These are phyloP conservation scores for Salvelinus namaycush DNA, from an alignment of 2,113 vertebrate genomes.

Conservation along the genomic window DNA sequence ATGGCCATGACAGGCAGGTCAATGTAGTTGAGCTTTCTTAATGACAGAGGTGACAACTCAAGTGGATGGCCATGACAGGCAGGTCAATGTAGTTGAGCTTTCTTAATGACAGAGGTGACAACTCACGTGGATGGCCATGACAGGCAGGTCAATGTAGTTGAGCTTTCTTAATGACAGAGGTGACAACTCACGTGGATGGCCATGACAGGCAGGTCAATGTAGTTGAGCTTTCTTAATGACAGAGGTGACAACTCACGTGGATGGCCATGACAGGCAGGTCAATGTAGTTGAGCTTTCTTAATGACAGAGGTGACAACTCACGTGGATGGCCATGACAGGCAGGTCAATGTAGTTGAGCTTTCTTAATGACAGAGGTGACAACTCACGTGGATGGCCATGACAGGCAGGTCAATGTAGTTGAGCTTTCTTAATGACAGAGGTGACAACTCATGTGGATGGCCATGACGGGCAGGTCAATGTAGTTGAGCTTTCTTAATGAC, in stretches of 20 bases:
- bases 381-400: slow-evolving; percentile 97
- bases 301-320: slow-evolving; percentile 67
- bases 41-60: slow-evolving; percentile 67
- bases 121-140: slow-evolving; percentile 97
- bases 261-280: slow-evolving; percentile 97
- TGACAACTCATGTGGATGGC: slow-evolving; percentile 90
- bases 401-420: slow-evolving; percentile 97
- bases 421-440: slow-evolving; percentile 54
- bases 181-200: slow-evolving; percentile 90
- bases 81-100: slow-evolving; percentile 97
- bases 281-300: slow-evolving; percentile 87
- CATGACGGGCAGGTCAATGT: slow-evolving; percentile 96
- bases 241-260: slow-evolving; percentile 80
- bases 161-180: slow-evolving; percentile 54
- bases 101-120: no score
- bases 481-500: slow-evolving; percentile 78
- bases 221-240: slow-evolving; percentile 78
- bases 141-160: slow-evolving; percentile 97
- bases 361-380: no score
- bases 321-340: slow-evolving; percentile 96
- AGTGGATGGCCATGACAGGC: slow-evolving; percentile 95
- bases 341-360: slow-evolving; percentile 97
- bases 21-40: slow-evolving; percentile 87
- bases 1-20: slow-evolving; percentile 97
- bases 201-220: slow-evolving; percentile 96